phyloP scores from a whole-genome alignment of 2,888 invertebrate species.

The Helicoverpa assulta region DNA sequence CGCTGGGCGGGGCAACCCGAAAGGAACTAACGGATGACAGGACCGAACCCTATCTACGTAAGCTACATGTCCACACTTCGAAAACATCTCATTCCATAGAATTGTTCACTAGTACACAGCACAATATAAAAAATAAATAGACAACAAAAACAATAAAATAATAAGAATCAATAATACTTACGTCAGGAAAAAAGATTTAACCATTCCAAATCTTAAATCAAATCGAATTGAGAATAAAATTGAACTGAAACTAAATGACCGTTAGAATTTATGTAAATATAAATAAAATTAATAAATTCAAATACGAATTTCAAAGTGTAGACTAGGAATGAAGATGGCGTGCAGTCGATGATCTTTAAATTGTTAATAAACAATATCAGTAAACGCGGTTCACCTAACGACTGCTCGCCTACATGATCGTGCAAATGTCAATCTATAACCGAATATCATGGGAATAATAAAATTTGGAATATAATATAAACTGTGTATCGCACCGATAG shows the following conservation, averaged over 20 bases:
- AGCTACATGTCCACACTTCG: conserved; percentile 83
- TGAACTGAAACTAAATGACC: conserved; percentile 23
- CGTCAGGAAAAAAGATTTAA: conserved; percentile 43
- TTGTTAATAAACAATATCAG: conserved; percentile 50
- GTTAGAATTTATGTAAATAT: conserved; percentile 4
- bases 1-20: conserved; percentile 89
- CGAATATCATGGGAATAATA: conserved; percentile 71
- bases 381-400: conserved; percentile 68
- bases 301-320: conserved; percentile 82
- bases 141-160: conserved; percentile 25
- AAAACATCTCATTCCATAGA: conserved; percentile 70
- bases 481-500: conserved; percentile 77
- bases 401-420: conserved; percentile 84
- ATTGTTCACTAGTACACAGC: conserved; percentile 35
- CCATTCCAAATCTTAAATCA: conserved; percentile 35
- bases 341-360: conserved; percentile 79
- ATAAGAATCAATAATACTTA: conserved; percentile 44
- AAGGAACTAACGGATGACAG: conserved; percentile 74
- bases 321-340: conserved; percentile 78
- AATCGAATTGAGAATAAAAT: conserved; percentile 40
- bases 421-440: conserved; percentile 78
- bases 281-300: conserved; percentile 23
- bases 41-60: conserved; percentile 82
- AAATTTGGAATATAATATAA: conserved; percentile 76
- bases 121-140: conserved; percentile 41